Base-by-base conservation (phyloP, 35 echinoderm and acorn worm species). In the Diadema setosum region DNA sequence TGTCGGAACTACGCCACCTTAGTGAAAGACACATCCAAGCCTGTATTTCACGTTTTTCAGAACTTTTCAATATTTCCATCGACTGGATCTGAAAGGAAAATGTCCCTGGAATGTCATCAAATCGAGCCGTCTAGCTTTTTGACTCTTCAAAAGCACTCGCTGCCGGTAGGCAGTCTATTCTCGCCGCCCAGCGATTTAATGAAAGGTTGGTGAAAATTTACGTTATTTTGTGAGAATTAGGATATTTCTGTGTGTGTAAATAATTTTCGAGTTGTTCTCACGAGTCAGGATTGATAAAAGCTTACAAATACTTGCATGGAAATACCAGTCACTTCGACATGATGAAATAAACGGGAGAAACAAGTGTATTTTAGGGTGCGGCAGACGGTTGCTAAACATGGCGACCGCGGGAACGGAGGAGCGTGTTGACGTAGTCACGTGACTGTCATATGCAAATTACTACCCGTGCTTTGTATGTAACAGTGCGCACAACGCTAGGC, bases 1-100 rank as follows among this genome's bases (percentile, higher is more conserved):
- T 14, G 73, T 41, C 73, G 73, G 73, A 78, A 78, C 73, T 78
- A 78, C 73, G 73, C 73, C 30, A n/a, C n/a, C n/a, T n/a, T n/a
- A 35, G 73, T 43, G 17, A 42, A 78, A 14, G 35, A 4, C 1
- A 42, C 24, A 78, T 9, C 3, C 73, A 0, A 44, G 37, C 44
- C 30, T 33, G 63, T 33, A 33, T 67, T 67, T 34, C 20, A 1
- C 5, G 39, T 35, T 14, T 39, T 78, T 35, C 44, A 9, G 29
- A 41, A 78, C 12, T 78, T 39, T 44, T 43, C 44, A 16, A 41
- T 42, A 33, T 44, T 2, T 29, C 63, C 63, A 67, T 5, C 37
- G 63, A 41, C 25, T 35, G 44, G 25, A 78, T 36, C 2, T 35
- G 14, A n/a, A 39, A 26, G 5, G 40, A 78, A 44, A 15, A 78